These are phyloP conservation scores for Theodoxus fluviatilis DNA, from an alignment of 2,888 invertebrate species.

Conservation along the genomic window DNA sequence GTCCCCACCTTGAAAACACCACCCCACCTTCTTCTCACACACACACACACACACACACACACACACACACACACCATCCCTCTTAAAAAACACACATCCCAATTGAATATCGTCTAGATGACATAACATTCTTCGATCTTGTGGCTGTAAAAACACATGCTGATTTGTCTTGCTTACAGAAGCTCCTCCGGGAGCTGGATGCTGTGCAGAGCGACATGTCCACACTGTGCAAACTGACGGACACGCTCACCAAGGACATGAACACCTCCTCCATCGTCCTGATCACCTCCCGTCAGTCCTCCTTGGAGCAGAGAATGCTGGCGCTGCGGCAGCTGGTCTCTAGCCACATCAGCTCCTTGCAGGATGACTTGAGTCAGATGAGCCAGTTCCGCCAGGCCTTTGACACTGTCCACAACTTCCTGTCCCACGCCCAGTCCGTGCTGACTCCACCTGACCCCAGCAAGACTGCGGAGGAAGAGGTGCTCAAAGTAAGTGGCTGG, in stretches of 20 bases:
- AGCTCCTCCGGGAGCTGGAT: conserved; percentile 51
- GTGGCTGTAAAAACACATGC: background rate
- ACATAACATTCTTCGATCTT: background rate
- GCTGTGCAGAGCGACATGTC: conserved; percentile 47
- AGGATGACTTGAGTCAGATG: conserved; percentile 47
- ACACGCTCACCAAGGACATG: conserved; percentile 53
- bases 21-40: too few relatives aligned
- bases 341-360: conserved; percentile 44
- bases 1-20: too few relatives aligned
- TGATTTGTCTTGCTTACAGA: conserved; percentile 41
- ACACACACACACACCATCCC: too few relatives aligned
- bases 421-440: conserved; percentile 44
- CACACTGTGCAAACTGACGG: conserved; percentile 67
- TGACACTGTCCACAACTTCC: conserved; percentile 47
- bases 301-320: conserved; percentile 52
- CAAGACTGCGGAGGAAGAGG: conserved; percentile 47
- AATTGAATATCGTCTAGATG: background rate
- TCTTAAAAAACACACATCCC: background rate
- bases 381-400: conserved; percentile 49
- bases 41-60: too few relatives aligned
- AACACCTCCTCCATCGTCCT: conserved; percentile 52
- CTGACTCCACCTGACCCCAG: conserved; percentile 48
- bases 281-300: conserved; percentile 53
- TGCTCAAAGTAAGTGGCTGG: too few relatives aligned
- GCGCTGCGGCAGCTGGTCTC: conserved; percentile 49